Evolutionary conservation across 2,888 invertebrate species (phyloP).

Genomic region (Poecilus cupreus): DNA sequence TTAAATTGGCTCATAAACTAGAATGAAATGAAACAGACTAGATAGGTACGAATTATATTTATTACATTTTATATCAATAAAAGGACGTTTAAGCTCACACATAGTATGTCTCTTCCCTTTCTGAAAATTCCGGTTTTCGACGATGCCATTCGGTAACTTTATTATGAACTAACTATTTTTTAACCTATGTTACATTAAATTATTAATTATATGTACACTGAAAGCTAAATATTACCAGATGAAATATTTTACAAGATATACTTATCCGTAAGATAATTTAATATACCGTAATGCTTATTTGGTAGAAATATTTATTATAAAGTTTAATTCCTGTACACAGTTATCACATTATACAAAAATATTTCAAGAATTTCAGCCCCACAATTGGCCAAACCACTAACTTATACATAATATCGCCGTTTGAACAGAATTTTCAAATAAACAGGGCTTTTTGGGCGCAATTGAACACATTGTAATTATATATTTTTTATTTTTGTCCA

Average conservation of each 20-base stretch:
- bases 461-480: not conserved
- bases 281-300: constrained; percentile 49
- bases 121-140: not conserved
- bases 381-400: constrained; percentile 53
- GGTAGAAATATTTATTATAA: constrained; percentile 56
- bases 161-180: constrained; percentile 20
- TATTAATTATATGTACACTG: constrained; percentile 55
- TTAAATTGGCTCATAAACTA: constrained; percentile 45
- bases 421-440: constrained; percentile 10
- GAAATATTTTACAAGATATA: constrained; percentile 55
- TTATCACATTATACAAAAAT: constrained; percentile 60
- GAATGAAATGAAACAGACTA: constrained; percentile 11
- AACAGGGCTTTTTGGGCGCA: not conserved
- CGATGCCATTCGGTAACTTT: constrained; percentile 27
- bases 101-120: constrained; percentile 25
- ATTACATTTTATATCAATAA: constrained; percentile 33
- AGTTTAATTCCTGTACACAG: constrained; percentile 59
- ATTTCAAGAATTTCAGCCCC: constrained; percentile 54
- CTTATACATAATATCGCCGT: constrained; percentile 22
- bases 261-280: constrained; percentile 27
- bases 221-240: constrained; percentile 58
- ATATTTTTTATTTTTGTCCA: too few species aligned
- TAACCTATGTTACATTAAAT: constrained; percentile 54
- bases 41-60: constrained; percentile 27
- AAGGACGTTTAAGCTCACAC: constrained; percentile 57